Evolutionary conservation across 2,797 vertebrate species (phyloP).

Genomic region (Amblyraja radiata): DNA sequence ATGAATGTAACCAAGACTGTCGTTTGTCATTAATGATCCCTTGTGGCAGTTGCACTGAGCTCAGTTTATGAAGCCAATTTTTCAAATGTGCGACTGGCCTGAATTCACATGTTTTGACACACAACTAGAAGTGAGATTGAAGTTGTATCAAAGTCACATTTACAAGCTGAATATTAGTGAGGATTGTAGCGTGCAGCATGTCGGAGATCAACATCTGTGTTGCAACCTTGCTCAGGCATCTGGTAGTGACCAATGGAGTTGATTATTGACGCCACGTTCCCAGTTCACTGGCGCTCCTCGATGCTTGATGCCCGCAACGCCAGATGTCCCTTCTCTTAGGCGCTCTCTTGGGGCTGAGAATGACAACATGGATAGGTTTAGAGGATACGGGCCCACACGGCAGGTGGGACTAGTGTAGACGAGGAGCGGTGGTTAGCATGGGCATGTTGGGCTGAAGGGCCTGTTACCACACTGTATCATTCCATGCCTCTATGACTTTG

Average conservation of each 20-base stretch:
- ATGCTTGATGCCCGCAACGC: neutral
- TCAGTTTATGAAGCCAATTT: conserved; percentile 5
- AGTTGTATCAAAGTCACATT: neutral
- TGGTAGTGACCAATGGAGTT: neutral
- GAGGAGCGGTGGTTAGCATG: too few species aligned
- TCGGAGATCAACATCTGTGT: neutral
- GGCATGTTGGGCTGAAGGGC: too few species aligned
- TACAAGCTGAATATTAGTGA: neutral
- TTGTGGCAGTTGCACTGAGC: neutral
- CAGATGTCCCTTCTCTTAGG: neutral
- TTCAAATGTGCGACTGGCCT: neutral
- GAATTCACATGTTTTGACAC: neutral
- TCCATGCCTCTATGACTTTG: too few species aligned
- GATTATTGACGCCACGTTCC: neutral
- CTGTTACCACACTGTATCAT: too few species aligned
- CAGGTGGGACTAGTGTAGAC: too few species aligned
- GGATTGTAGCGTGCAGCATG: neutral
- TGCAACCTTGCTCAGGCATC: neutral
- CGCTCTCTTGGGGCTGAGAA: neutral
- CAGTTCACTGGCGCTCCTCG: neutral
- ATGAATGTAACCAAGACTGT: neutral
- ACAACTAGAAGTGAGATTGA: neutral
- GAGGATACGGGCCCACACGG: too few species aligned
- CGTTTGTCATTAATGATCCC: conserved; percentile 18
- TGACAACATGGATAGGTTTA: too few species aligned